These are phyloP conservation scores for Drosophila prolongata DNA, from an alignment of 2,888 invertebrate species.

Conservation along the genomic window DNA sequence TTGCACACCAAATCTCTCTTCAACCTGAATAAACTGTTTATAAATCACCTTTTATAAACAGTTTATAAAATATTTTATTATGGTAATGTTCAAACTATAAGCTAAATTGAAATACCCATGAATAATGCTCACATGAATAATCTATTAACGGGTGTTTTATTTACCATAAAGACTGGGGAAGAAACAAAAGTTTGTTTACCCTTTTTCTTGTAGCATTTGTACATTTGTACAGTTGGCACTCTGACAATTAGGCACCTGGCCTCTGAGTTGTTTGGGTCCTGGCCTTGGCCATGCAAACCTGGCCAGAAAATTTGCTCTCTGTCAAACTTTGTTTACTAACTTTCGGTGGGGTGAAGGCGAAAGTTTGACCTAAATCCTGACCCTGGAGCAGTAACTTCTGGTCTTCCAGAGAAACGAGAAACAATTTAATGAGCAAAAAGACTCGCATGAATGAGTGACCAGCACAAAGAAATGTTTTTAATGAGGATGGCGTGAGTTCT, in stretches of 20 bases:
- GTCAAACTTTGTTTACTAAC: conserved; percentile 33
- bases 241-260: conserved; percentile 20
- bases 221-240: conserved; percentile 1
- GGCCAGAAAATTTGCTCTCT: conserved; percentile 3
- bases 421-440: conserved; percentile 64
- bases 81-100: no score
- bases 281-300: conserved; percentile 40
- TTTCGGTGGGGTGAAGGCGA: neutral
- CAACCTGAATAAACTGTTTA: no score
- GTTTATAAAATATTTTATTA: no score
- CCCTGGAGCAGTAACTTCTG: conserved; percentile 19
- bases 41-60: no score
- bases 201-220: neutral
- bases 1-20: no score
- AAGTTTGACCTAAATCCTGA: conserved; percentile 35
- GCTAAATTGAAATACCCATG: no score
- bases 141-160: no score
- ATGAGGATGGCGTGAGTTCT: conserved; percentile 24
- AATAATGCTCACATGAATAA: no score
- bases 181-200: no score
- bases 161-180: no score
- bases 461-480: conserved; percentile 38
- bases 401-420: conserved; percentile 34
- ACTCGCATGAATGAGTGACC: conserved; percentile 40
- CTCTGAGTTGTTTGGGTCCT: neutral